Base-by-base conservation (phyloP, 2,888 invertebrate genomes). In the Antitype chi region DNA sequence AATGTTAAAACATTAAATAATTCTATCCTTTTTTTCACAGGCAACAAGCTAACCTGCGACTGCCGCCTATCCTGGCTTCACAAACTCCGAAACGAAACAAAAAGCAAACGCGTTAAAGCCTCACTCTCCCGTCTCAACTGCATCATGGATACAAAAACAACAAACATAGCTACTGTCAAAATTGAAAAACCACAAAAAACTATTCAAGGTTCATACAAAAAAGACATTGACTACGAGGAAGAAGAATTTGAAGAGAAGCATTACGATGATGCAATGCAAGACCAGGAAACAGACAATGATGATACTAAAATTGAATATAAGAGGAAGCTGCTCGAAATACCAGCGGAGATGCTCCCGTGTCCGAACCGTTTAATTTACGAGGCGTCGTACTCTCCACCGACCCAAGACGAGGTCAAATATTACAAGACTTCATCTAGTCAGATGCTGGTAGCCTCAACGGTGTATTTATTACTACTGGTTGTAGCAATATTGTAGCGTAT, bases 61-160 rank as follows among this genome's bases (percentile, higher is more conserved):
- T 98, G 98, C 92, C 98, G 98, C 32, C 97, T 98, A 72, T 97
- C 97, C 71, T 98, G 98, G 98, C 97, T 98, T 88, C 98, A 98
- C 94, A 97, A 97, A 86, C 96, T 98, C 70, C 97, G 97, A 75
- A 98, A 98, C 93, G 98, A 98, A 90, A 98, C 98, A 60, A 97
- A 97, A 92, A 98, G 98, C 93, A 97, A 97, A 87, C 97, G 97
- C 83, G 96, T 98, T 67, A 97, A 97, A 88, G 97, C 97, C 74
- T 97, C 97, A 13, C 95, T 98, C 47, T 97, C 98, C 81, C 97
- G 98, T 70, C 96, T 98, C 75, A 97, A 97, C 85, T 98, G 98
- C 94, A 97, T 97, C 86, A 96, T 98, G 94, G 98, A 97, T 84
- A 91, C 89, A 6, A 94, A 94, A 90, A 88, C 87, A 4, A 92